phyloP scores from a whole-genome alignment of 92 coral and sea anemone species.

The Phenganax subtilis region DNA sequence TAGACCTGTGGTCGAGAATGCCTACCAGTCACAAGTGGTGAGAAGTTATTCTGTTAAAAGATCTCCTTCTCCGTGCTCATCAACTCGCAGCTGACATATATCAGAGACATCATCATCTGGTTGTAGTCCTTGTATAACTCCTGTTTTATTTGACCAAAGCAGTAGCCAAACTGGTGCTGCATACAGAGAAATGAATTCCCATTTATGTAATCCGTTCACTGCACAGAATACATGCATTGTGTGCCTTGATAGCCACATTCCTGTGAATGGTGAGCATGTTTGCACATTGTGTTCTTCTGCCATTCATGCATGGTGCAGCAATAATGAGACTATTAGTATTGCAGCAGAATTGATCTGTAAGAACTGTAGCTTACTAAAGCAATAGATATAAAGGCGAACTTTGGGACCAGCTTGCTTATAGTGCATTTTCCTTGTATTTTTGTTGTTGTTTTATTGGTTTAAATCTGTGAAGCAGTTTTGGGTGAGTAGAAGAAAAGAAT shows the following conservation, averaged over 20 bases:
- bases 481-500: no score
- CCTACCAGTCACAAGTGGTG: neutral
- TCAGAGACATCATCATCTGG: conserved; percentile 10
- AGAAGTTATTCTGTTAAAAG: neutral
- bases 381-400: no score
- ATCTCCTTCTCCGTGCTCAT: neutral
- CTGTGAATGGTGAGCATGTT: neutral
- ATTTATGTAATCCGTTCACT: no score
- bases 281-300: neutral
- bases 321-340: neutral
- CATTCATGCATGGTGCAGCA: neutral
- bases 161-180: neutral
- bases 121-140: conserved; percentile 2
- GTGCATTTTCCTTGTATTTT: no score
- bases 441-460: no score
- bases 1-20: neutral
- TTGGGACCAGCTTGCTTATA: no score
- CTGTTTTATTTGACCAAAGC: neutral
- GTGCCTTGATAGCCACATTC: neutral
- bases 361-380: neutral
- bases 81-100: neutral
- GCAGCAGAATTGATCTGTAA: neutral
- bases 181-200: neutral
- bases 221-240: neutral
- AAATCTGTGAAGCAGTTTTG: no score